Evolutionary conservation across 2,113 vertebrate genomes (phyloP).

Genomic region (Crotalus viridis): DNA sequence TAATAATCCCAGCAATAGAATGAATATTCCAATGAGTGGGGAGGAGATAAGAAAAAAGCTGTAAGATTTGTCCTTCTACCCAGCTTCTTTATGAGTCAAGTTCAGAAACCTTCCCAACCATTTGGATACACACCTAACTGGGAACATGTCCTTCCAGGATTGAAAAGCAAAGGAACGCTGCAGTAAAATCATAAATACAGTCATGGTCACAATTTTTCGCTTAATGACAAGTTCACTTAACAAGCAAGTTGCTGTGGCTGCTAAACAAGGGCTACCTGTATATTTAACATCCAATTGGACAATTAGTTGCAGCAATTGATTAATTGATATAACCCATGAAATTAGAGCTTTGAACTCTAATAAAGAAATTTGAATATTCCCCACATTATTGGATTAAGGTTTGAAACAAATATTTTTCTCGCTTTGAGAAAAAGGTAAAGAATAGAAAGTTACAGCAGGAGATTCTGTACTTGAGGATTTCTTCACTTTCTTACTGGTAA

Average conservation of each 20-base stretch:
- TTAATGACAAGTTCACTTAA: not conserved
- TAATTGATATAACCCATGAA: slow-evolving; percentile 85
- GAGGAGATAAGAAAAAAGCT: not conserved
- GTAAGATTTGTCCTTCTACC: not conserved
- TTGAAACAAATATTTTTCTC: slow-evolving; percentile 74
- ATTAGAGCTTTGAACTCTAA: slow-evolving; percentile 81
- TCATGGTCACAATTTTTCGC: not conserved
- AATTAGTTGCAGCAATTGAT: slow-evolving; percentile 78
- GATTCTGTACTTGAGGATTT: slow-evolving; percentile 57
- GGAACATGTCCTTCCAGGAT: not conserved
- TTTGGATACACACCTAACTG: not conserved
- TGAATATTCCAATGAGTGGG: not conserved
- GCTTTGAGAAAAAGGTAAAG: slow-evolving; percentile 45
- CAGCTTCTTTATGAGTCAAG: not conserved
- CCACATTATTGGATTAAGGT: slow-evolving; percentile 74
- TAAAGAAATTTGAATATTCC: slow-evolving; percentile 78
- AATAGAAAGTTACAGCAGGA: slow-evolving; percentile 63
- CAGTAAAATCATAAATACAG: not conserved
- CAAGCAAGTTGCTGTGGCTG: not conserved
- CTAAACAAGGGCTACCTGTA: slow-evolving; percentile 20
- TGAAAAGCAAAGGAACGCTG: not conserved
- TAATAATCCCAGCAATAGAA: not conserved
- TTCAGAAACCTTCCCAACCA: not conserved
- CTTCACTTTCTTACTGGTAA: slow-evolving; percentile 47
- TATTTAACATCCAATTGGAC: slow-evolving; percentile 87